Base-by-base conservation (phyloP, 2,888 invertebrate genomes). In the Erebia epiphron region DNA sequence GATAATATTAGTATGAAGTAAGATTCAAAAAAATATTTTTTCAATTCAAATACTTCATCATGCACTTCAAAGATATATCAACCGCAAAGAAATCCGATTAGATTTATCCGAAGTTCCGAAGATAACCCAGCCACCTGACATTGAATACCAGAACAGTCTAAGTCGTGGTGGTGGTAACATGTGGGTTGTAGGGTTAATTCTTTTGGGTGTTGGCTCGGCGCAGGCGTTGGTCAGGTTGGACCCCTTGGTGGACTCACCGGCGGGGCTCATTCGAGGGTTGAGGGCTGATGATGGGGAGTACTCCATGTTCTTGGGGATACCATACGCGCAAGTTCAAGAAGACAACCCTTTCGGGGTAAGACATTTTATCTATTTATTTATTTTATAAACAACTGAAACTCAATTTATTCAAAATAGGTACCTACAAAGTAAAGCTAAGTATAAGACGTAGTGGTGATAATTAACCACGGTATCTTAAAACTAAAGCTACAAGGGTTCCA, bases 291-390 rank as follows among this genome's bases (percentile, higher is more conserved):
- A 84, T 70, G 83, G 84, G 0, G 79, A 81, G 2, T 88, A 83
- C 52, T 77, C 79, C 4, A 85, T 86, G 43, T 91, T 84, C 67
- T 82, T 88, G 71, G 90, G 91, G 8, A 82, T 91, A 57, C 90
- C 91, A 0, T 91, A 85, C 73, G 90, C 86, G 10, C 78, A 73
- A 63, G 86, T 91, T 0, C 77, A 89, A 60, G 76, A 81, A 35
- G 71, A 73, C 0, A 85, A 88, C 69, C 86, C 89, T 49, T 91
- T 91, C 78, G 88, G 87, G 74, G 90, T 90, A 75, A 82, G 56
- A 5, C 16, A 52, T 8, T 16, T 46, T 43, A 43, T 35, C 35
- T 35, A 21, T n/a, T n/a, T n/a, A n/a, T n/a, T n/a, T n/a, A n/a
- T n/a, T n/a, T n/a, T n/a, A n/a, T n/a, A n/a, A n/a, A n/a, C n/a